These are phyloP conservation scores for Andrena bucephala DNA, from an alignment of 2,888 invertebrate genomes.

Conservation along the genomic window DNA sequence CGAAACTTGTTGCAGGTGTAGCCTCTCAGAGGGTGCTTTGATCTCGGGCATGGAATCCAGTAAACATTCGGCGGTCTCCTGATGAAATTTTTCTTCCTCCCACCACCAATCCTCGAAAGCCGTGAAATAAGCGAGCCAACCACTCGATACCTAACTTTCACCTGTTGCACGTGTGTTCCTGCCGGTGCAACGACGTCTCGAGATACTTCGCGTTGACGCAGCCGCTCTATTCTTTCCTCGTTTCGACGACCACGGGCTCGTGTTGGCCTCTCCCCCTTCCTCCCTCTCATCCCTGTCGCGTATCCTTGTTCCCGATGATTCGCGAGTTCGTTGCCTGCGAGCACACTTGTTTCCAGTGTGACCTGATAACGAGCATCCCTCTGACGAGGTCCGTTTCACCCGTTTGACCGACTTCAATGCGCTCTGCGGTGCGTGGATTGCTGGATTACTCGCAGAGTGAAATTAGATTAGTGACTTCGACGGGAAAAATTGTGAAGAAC, in stretches of 20 bases:
- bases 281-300: slow-evolving; percentile 23
- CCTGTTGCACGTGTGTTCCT: slow-evolving; percentile 71
- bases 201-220: slow-evolving; percentile 54
- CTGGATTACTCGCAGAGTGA: neutral
- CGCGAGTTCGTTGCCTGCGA: slow-evolving; percentile 22
- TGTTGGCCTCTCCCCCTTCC: neutral
- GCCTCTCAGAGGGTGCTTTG: neutral
- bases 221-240: slow-evolving; percentile 47
- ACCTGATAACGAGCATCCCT: slow-evolving; percentile 6
- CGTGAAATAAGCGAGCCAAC: slow-evolving; percentile 62
- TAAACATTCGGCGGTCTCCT: slow-evolving; percentile 27
- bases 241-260: neutral
- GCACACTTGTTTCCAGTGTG: neutral
- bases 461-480: neutral
- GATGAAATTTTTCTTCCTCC: slow-evolving; percentile 42
- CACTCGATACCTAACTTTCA: slow-evolving; percentile 68
- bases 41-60: neutral
- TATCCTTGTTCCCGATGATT: slow-evolving; percentile 19
- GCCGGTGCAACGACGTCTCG: slow-evolving; percentile 53
- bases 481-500: neutral
- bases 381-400: slow-evolving; percentile 14
- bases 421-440: neutral
- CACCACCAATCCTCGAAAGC: slow-evolving; percentile 17
- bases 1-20: neutral
- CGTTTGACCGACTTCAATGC: neutral